These are phyloP conservation scores for Leptinotarsa haldemani DNA, from an alignment of 2,888 invertebrate species.

Conservation along the genomic window DNA sequence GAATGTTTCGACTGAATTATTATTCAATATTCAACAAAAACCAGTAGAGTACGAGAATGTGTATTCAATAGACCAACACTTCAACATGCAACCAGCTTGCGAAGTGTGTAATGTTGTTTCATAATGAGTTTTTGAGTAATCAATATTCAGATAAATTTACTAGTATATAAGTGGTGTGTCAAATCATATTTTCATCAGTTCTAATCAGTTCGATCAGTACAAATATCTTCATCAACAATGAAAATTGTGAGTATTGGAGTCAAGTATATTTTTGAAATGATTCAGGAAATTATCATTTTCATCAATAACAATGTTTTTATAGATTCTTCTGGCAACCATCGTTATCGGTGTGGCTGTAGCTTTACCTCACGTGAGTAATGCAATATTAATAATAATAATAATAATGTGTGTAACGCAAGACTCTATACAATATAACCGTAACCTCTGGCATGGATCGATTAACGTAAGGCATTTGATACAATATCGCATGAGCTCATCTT, in stretches of 20 bases:
- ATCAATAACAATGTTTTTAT: neutral
- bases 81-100: neutral
- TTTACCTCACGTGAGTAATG: neutral
- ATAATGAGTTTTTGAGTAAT: neutral
- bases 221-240: neutral
- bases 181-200: neutral
- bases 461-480: no score
- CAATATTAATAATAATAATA: no score
- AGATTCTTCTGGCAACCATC: neutral
- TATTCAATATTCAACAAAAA: neutral
- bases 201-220: neutral
- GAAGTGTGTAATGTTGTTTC: neutral
- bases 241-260: conserved; percentile 1
- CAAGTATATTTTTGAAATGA: neutral
- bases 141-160: neutral
- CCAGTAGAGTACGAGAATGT: neutral
- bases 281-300: neutral
- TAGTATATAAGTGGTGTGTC: neutral
- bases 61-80: neutral
- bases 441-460: no score
- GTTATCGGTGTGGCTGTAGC: conserved; percentile 1
- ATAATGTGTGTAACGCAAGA: no score
- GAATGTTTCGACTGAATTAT: neutral
- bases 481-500: no score
- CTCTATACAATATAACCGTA: no score